Percentiles rank a stretch among this genome's conserved stretches.
Evolutionary conservation across 2,888 invertebrate genomes (phyloP).

Genomic region (Drosophila pseudotalamancana): DNA sequence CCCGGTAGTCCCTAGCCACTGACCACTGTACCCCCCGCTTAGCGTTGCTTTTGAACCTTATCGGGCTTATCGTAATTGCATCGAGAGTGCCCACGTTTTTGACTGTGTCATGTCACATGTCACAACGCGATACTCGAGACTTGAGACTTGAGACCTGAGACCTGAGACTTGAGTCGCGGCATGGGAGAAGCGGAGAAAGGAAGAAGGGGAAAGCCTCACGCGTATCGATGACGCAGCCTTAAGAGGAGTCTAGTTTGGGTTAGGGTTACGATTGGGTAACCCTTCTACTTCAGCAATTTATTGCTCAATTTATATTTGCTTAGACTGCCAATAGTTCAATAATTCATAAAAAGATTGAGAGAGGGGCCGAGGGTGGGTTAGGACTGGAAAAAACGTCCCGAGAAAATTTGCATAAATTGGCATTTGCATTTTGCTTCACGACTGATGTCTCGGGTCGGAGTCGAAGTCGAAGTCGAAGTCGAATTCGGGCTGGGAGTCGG

Average conservation of each 20-base stretch:
- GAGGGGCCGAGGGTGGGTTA: background rate
- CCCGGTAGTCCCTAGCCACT: background rate
- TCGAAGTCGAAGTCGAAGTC: conserved; percentile 5
- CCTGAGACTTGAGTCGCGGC: background rate
- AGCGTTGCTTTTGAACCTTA: conserved; percentile 39
- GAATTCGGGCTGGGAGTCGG: background rate
- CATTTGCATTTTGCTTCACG: conserved; percentile 62
- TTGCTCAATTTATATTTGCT: conserved; percentile 76
- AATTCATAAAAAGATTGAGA: conserved; percentile 55
- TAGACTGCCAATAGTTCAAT: conserved; percentile 78
- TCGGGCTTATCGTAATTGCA: conserved; percentile 51
- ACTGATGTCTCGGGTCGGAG: background rate
- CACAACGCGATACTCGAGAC: conserved; percentile 11
- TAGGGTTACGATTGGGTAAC: background rate
- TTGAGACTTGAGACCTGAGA: background rate
- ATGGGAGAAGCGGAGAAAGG: too few species aligned
- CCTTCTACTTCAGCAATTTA: conserved; percentile 43
- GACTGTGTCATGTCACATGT: conserved; percentile 74
- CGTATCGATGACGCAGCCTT: conserved; percentile 57
- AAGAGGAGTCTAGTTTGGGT: background rate
- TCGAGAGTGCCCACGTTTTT: conserved; percentile 33
- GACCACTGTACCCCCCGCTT: too few species aligned
- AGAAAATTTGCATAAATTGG: conserved; percentile 62
- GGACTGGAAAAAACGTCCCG: conserved; percentile 25
- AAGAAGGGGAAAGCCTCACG: conserved; percentile 55